Base-by-base conservation (phyloP, 2,113 vertebrate genomes). In the Paraplagusia blochii region DNA sequence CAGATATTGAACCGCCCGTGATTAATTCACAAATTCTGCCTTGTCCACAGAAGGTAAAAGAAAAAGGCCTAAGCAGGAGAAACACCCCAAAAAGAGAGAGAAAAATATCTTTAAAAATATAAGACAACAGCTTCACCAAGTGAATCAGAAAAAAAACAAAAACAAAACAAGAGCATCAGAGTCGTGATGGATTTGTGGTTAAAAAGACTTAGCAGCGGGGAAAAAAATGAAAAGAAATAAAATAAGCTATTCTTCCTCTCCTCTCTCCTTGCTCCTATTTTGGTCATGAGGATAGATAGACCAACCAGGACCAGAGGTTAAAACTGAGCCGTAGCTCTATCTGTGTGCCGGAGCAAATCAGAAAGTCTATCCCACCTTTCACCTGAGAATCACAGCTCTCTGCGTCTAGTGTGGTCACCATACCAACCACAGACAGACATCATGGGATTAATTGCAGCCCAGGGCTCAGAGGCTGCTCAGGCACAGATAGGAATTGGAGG, bases 301-400 rank as follows among this genome's bases (percentile, higher is more conserved):
- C 54, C 71, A 18, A 80, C 57, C 77, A 80, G 74, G 79, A 72
- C 52, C 47, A 66, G 71, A 67, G 79, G 82, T 82, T 87, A 76
- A 82, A 88, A 87, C 88, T 85, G 85, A 88, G 85, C 79, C 85
- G 88, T 85, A 88, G 85, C 82, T 88, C 88, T 83, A 85, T 87
- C 84, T 87, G 84, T 82, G 86, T 86, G 83, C 82, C 86, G 85
- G 80, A 91, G 87, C 78, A 80, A 83, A 88, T 90, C 88, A 86
- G 83, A 91, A 88, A 89, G 87, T 90, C 88, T 88, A 90, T 91
- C 86, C 85, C 89, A 91, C 90, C 90, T 91, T 89, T 91, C 89
- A 90, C 90, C 88, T 86, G 85, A 85, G 88, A 90, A 88, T 87
- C 87, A 85, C 79, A 72, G 74, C 84, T 87, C 68, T 70, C 81